These are phyloP conservation scores for Limnodromus scolopaceus DNA, from an alignment of 2,797 vertebrate species.

Conservation along the genomic window DNA sequence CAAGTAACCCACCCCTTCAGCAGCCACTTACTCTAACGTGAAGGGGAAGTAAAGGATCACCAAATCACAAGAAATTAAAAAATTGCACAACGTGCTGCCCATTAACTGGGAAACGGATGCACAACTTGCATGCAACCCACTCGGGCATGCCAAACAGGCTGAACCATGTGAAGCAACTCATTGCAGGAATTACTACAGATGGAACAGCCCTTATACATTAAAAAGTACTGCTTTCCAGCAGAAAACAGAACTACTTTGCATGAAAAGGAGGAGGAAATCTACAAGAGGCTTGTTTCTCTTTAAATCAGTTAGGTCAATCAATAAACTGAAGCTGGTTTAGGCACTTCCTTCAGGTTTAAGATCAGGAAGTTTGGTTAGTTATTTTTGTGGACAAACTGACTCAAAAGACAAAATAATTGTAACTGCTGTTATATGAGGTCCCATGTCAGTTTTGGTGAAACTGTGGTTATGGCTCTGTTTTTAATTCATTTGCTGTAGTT, in stretches of 20 bases:
- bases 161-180: background rate
- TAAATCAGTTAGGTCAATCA: background rate
- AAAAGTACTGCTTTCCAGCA: background rate
- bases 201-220: background rate
- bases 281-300: background rate
- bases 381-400: background rate
- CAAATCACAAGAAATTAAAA: background rate
- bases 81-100: background rate
- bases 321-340: background rate
- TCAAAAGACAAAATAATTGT: background rate
- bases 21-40: background rate
- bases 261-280: background rate
- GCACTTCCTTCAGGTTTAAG: background rate
- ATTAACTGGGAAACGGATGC: fast-evolving
- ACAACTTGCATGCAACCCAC: background rate
- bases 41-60: background rate
- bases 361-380: background rate
- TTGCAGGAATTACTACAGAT: background rate
- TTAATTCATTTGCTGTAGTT: background rate
- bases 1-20: background rate
- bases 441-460: background rate
- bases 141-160: background rate
- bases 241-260: background rate
- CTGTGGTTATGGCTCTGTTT: background rate
- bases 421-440: background rate